Evolutionary conservation across 2,888 invertebrate genomes (phyloP).

Genomic region (Leistus spinibarbis): DNA sequence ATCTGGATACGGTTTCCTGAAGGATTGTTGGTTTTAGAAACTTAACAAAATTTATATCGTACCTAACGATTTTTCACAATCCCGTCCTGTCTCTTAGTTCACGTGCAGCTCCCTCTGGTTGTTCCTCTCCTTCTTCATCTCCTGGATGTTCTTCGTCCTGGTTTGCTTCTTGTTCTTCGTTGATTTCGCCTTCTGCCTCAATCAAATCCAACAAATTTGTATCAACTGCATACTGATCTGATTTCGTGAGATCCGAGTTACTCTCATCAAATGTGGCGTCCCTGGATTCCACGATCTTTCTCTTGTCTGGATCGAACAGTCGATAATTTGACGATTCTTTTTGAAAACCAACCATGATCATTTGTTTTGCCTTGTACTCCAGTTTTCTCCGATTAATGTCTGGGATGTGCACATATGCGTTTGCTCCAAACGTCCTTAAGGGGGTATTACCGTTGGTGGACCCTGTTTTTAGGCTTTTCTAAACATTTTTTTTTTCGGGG

Average conservation of each 20-base stretch:
- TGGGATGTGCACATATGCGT: constrained; percentile 4
- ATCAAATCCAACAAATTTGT: too few species aligned
- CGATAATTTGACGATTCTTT: constrained; percentile 40
- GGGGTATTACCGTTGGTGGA: too few species aligned
- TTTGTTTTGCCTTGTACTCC: not conserved
- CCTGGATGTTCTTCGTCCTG: constrained; percentile 25
- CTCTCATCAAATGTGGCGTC: constrained; percentile 42
- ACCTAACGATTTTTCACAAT: not conserved
- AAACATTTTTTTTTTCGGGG: too few species aligned
- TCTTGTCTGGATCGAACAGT: constrained; percentile 40
- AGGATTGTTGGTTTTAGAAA: constrained; percentile 40
- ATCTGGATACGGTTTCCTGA: constrained; percentile 44
- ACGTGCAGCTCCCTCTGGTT: not conserved
- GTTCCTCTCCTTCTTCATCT: constrained; percentile 3
- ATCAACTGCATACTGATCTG: too few species aligned
- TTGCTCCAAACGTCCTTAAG: constrained; percentile 43
- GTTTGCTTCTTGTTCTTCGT: too few species aligned
- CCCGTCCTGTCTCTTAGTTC: not conserved
- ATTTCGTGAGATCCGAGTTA: too few species aligned
- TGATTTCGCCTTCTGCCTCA: too few species aligned
- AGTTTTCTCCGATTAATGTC: not conserved
- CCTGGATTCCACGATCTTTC: constrained; percentile 42
- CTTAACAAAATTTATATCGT: not conserved
- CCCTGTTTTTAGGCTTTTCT: too few species aligned
- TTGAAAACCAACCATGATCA: not conserved